phyloP scores from a whole-genome alignment of 2,888 invertebrate genomes.

The Rhingia campestris region DNA sequence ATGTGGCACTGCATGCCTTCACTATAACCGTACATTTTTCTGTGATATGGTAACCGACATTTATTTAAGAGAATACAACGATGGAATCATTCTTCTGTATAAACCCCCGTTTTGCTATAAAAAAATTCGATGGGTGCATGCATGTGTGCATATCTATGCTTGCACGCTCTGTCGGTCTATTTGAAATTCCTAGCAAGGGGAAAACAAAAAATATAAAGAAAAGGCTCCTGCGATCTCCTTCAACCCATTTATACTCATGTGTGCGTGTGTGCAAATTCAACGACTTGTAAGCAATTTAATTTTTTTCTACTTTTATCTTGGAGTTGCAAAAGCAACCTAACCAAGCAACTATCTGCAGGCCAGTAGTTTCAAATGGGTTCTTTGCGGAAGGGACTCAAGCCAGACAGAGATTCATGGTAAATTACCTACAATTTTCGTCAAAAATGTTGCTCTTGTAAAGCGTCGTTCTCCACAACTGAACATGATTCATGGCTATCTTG shows the following conservation, averaged over 20 bases:
- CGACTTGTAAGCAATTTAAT: constrained; percentile 38
- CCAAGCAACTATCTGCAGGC: constrained; percentile 48
- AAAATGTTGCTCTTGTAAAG: constrained; percentile 53
- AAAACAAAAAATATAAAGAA: constrained; percentile 18
- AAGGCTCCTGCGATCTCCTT: constrained; percentile 9
- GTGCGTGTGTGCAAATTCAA: constrained; percentile 22
- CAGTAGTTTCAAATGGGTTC: constrained; percentile 50
- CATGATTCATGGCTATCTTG: constrained; percentile 4
- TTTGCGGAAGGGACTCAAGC: constrained; percentile 42
- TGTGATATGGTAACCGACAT: constrained; percentile 26
- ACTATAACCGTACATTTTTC: no score
- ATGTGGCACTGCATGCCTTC: no score
- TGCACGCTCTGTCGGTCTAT: constrained; percentile 36
- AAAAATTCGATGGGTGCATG: constrained; percentile 37
- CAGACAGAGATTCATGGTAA: constrained; percentile 58
- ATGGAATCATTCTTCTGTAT: constrained; percentile 13
- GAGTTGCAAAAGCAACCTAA: constrained; percentile 42
- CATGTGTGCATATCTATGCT: constrained; percentile 46
- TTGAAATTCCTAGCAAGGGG: constrained; percentile 32
- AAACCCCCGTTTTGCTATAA: neutral
- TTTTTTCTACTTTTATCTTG: constrained; percentile 7
- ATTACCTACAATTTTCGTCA: constrained; percentile 69
- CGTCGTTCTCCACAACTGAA: constrained; percentile 9
- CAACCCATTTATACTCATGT: constrained; percentile 3
- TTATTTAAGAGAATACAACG: constrained; percentile 19